Base-by-base conservation (phyloP, 2,797 vertebrate genomes). In the Sebastolobus alascanus region DNA sequence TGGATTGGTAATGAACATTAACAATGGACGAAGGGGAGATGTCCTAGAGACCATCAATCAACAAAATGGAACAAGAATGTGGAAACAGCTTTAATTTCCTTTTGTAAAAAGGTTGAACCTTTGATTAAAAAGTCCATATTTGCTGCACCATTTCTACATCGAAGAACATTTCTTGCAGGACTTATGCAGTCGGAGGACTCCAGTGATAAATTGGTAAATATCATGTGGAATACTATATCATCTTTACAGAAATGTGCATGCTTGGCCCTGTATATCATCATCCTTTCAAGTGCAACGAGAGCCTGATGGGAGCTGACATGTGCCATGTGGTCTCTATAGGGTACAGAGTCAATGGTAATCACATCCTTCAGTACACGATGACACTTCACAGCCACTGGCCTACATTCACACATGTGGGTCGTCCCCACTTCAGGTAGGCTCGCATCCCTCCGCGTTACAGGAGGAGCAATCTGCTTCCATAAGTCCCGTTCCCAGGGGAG, bases 341-440 rank as follows among this genome's bases (percentile, higher is more conserved):
- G 52, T 40, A 43, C 69, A 59, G 16, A 69, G 78, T 85, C 63
- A 18, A 31, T 1, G 52, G 66, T 72, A 61, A 83, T 80, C 76
- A 60, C 27, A 77, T 80, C 64, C 35, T 60, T 78, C 72, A 56
- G 29, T 68, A 9, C 60, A 63, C 2, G 25, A 40, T 65, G 74
- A 74, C 1, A 31, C 75, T 66, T 68, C 38, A 5, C 77, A 73
- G 71, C 29, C 50, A 14, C 46, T 76, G 82, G 72, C 87, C 83
- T 82, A 80, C 35, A 84, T 79, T 61, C 52, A 22, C 52, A 55
- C 52, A 55, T 5, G 58, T 89, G 74, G 92, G 89, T 88, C 84
- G 4, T 55, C 46, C 4, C 58, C 77, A 37, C 85, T 71, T 86
- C 75, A 90, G 85, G 88, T 68, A 52, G 60, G 75, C 76, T 75